A percentile compares a stretch with the other conserved stretches of the same genome.
Conservation (phyloP, 2,888 invertebrate genomes). For the Scaptomyza parva region DNA sequence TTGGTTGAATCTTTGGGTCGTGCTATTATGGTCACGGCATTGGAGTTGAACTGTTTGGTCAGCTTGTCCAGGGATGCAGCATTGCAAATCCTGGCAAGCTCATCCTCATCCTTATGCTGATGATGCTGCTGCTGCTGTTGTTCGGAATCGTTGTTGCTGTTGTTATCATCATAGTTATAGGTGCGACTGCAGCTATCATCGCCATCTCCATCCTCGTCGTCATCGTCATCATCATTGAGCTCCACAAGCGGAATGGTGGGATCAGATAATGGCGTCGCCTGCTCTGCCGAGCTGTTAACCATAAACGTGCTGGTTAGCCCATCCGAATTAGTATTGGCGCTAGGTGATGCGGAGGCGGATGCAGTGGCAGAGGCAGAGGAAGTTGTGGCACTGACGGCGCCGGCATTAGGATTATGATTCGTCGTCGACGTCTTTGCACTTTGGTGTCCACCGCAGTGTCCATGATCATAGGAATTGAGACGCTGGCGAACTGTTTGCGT, state of each 20-base stretch:
- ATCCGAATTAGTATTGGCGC: neutral
- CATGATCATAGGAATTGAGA: slow-evolving; percentile 90
- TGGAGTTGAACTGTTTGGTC: slow-evolving; percentile 82
- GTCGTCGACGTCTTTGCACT: neutral
- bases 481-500: slow-evolving; percentile 92
- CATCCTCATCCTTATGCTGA: slow-evolving; percentile 18
- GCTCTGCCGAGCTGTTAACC: slow-evolving; percentile 22
- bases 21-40: slow-evolving; percentile 84
- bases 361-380: neutral
- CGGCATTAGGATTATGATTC: slow-evolving; percentile 13
- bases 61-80: slow-evolving; percentile 82
- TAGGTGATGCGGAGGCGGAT: neutral
- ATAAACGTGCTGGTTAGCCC: slow-evolving; percentile 39
- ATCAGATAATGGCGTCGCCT: slow-evolving; percentile 9
- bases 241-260: slow-evolving; percentile 68
- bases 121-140: slow-evolving; percentile 41
- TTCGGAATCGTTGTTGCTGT: slow-evolving; percentile 19
- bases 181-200: neutral
- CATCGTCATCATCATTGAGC: slow-evolving; percentile 78
- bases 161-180: neutral
- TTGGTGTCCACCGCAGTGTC: slow-evolving; percentile 78
- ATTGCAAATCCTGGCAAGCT: slow-evolving; percentile 52
- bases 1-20: slow-evolving; percentile 76
- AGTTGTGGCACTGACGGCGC: neutral
- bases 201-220: slow-evolving; percentile 47